Evolutionary conservation across 1,140 invertebrate species (phyloP).

Genomic region (Psilanteris sp.): DNA sequence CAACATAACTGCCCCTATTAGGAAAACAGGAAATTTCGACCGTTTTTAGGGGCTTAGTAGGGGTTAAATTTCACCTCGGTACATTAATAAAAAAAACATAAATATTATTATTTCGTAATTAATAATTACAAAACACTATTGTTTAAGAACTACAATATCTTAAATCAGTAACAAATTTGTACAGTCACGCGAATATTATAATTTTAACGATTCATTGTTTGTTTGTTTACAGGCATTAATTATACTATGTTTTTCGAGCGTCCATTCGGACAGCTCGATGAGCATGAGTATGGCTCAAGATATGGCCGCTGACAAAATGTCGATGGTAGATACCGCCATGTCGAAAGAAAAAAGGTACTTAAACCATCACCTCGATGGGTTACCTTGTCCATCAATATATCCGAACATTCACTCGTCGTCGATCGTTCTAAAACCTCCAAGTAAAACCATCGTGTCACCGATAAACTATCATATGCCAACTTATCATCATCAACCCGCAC

Average conservation of each 20-base stretch:
- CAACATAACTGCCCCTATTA: too few species aligned
- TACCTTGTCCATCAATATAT: constrained; percentile 70
- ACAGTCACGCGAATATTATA: too few species aligned
- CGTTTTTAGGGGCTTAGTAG: too few species aligned
- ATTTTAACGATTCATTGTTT: too few species aligned
- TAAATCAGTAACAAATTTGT: too few species aligned
- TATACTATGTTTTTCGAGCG: constrained; percentile 70
- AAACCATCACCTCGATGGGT: constrained; percentile 28
- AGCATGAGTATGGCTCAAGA: constrained; percentile 54
- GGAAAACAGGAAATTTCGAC: too few species aligned
- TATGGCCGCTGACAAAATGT: constrained; percentile 30
- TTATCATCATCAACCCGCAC: constrained; percentile 32
- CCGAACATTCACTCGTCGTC: constrained; percentile 49
- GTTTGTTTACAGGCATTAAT: constrained; percentile 65
- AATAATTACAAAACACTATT: too few species aligned
- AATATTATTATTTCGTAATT: too few species aligned
- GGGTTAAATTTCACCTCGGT: too few species aligned
- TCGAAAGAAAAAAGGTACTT: constrained; percentile 69
- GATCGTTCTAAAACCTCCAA: constrained; percentile 60
- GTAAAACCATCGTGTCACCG: constrained; percentile 45
- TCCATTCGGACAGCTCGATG: constrained; percentile 64
- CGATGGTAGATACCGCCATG: constrained; percentile 48
- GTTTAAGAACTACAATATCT: too few species aligned
- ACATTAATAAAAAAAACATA: too few species aligned
- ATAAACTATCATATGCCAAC: constrained; percentile 39